Conservation (phyloP, 1,140 invertebrate species). For the Lepeophtheirus salmonis region DNA sequence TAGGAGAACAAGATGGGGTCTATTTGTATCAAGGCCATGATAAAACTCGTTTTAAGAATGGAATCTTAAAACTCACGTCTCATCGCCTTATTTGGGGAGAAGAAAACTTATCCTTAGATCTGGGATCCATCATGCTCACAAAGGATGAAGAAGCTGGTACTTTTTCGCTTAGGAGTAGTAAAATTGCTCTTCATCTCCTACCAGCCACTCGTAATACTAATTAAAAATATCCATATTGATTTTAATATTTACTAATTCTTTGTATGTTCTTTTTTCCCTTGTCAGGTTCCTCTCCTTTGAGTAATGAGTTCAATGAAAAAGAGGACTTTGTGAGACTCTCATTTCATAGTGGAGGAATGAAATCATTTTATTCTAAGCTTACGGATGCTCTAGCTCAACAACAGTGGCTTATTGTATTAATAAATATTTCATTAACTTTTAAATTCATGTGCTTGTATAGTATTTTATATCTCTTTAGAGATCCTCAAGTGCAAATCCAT, state of each 20-base stretch:
- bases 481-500: no score
- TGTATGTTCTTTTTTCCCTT: background rate
- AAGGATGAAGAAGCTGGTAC: background rate
- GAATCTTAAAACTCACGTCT: background rate
- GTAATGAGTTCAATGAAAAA: background rate
- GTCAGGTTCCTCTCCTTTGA: background rate
- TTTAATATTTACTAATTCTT: background rate
- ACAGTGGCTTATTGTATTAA: slow-evolving; percentile 27
- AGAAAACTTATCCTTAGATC: background rate
- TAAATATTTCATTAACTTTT: no score
- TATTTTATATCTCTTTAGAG: no score
- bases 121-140: background rate
- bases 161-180: background rate
- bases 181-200: slow-evolving; percentile 8
- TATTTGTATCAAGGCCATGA: background rate
- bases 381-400: slow-evolving; percentile 28
- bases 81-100: slow-evolving; percentile 4
- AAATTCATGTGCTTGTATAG: no score
- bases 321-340: slow-evolving; percentile 61
- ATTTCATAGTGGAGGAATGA: slow-evolving; percentile 60
- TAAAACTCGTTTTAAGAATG: slow-evolving; percentile 5
- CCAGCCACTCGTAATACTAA: background rate
- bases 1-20: background rate
- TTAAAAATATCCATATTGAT: background rate
- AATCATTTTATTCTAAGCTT: slow-evolving; percentile 37